These are phyloP conservation scores for Drosophila conformis DNA, from an alignment of 2,888 invertebrate genomes.

Conservation along the genomic window DNA sequence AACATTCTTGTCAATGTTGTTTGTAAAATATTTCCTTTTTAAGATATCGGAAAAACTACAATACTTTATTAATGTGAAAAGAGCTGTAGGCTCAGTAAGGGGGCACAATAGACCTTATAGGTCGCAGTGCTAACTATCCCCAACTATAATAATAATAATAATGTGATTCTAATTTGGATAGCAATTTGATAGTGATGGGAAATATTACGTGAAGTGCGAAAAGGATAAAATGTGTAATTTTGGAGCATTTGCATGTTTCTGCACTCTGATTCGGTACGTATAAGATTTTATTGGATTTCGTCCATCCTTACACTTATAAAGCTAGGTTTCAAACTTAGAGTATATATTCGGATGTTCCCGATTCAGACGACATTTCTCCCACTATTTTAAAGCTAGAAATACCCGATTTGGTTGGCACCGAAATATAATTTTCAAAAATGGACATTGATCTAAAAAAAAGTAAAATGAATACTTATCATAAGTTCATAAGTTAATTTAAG, in stretches of 20 bases:
- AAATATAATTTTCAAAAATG: neutral
- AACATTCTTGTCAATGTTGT: neutral
- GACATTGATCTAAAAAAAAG: neutral
- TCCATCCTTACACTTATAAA: neutral
- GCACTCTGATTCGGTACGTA: neutral
- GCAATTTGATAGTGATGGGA: neutral
- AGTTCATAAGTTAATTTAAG: neutral
- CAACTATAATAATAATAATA: too few relatives aligned
- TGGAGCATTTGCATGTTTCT: neutral
- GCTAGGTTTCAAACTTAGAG: neutral
- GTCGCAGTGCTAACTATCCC: too few relatives aligned
- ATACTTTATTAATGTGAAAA: neutral
- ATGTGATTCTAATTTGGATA: neutral
- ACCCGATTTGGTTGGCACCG: neutral
- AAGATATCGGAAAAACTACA: neutral
- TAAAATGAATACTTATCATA: neutral
- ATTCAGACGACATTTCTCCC: neutral
- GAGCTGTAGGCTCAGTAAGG: too few relatives aligned
- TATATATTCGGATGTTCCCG: neutral
- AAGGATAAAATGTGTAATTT: neutral
- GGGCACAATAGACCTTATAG: too few relatives aligned
- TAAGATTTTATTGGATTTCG: neutral
- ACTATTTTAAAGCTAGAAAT: neutral
- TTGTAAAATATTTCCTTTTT: neutral
- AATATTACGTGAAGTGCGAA: neutral